Percentiles rank a stretch among this genome's conserved stretches.
Conservation (phyloP, 1,140 invertebrate species). For the Drosophila bocqueti region DNA sequence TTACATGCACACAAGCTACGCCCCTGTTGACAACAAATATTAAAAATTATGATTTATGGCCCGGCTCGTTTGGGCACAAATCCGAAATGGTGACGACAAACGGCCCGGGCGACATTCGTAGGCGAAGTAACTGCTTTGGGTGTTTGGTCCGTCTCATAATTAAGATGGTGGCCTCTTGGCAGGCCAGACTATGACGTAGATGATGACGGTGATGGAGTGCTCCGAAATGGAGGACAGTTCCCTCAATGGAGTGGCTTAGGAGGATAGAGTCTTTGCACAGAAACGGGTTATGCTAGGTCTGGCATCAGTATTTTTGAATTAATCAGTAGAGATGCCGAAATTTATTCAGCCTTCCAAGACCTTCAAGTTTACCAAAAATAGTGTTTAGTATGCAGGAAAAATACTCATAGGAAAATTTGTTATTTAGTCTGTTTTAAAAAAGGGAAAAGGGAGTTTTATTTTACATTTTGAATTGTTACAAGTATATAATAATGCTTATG, state of each 20-base stretch:
- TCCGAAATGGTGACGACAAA: slow-evolving; percentile 67
- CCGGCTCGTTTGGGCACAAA: slow-evolving; percentile 44
- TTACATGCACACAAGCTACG: slow-evolving; percentile 79
- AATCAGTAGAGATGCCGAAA: neutral
- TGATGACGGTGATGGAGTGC: slow-evolving; percentile 56
- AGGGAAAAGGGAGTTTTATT: too few species aligned
- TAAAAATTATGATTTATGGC: slow-evolving; percentile 84
- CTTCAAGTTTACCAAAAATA: neutral
- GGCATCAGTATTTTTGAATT: neutral
- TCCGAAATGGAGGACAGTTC: slow-evolving; percentile 49
- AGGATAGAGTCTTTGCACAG: neutral
- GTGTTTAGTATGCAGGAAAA: neutral
- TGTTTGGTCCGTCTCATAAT: slow-evolving; percentile 60
- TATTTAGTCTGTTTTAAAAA: neutral
- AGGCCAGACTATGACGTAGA: slow-evolving; percentile 26
- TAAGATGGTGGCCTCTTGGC: slow-evolving; percentile 54
- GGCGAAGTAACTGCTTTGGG: slow-evolving; percentile 57
- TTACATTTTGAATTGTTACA: neutral
- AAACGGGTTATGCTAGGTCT: slow-evolving; percentile 15
- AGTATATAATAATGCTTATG: neutral
- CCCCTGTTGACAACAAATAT: slow-evolving; percentile 84
- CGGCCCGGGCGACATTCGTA: slow-evolving; percentile 65
- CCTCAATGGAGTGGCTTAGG: neutral
- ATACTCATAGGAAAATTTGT: neutral
- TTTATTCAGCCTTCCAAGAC: neutral